Percentiles rank a stretch among this genome's conserved stretches.
Evolutionary conservation across 2,113 vertebrate species (phyloP).

Genomic region (Rhinogobius similis): DNA sequence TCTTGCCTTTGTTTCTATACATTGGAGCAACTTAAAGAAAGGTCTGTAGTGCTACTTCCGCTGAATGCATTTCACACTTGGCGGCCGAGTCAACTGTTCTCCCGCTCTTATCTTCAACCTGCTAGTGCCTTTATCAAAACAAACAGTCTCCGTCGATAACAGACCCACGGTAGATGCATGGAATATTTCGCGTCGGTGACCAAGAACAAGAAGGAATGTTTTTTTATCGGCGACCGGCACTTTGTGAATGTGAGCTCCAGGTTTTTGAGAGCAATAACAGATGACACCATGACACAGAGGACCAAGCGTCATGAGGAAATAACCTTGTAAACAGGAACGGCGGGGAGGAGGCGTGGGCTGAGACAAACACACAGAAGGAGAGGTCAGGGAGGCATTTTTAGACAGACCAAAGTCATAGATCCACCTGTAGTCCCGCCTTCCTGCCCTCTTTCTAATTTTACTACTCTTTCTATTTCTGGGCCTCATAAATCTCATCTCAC

Average conservation of each 20-base stretch:
- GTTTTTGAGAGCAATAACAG: constrained; percentile 64
- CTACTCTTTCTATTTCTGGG: constrained; percentile 35
- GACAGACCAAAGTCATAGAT: constrained; percentile 35
- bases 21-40: not conserved
- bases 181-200: not conserved
- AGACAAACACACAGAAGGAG: constrained; percentile 22
- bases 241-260: not conserved
- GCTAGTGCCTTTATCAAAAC: constrained; percentile 7
- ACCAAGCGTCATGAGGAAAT: constrained; percentile 64
- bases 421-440: constrained; percentile 42
- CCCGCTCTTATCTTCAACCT: not conserved
- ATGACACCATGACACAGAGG: constrained; percentile 57
- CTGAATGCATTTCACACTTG: not conserved
- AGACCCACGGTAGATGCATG: not conserved
- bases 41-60: not conserved
- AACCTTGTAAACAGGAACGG: constrained; percentile 74
- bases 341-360: constrained; percentile 42
- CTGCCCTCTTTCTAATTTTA: not conserved
- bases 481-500: constrained; percentile 8
- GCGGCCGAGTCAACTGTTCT: not conserved
- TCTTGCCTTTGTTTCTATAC: no score
- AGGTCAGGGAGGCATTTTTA: constrained; percentile 42
- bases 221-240: not conserved
- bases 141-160: constrained; percentile 2
- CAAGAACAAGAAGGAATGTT: not conserved